phyloP scores from a whole-genome alignment of 2,113 vertebrate species.

The Rhea pennata region DNA sequence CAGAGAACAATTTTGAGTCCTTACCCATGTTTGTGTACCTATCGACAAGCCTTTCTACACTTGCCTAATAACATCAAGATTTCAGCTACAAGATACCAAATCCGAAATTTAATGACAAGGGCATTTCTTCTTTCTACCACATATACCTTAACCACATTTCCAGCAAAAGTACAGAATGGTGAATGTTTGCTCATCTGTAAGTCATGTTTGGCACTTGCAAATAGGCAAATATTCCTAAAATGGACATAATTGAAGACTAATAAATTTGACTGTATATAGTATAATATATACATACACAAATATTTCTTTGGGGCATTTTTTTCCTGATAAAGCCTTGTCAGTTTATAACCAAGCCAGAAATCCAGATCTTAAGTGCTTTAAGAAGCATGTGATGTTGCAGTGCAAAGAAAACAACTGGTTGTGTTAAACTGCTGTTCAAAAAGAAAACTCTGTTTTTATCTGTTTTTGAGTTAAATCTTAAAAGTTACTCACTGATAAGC shows the following conservation, averaged over 20 bases:
- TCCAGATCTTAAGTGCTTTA: neutral
- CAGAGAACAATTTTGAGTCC: neutral
- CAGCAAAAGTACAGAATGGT: neutral
- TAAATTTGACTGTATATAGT: neutral
- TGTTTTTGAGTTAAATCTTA: neutral
- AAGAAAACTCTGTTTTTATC: neutral
- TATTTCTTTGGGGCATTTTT: neutral
- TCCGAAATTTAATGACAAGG: neutral
- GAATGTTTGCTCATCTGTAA: neutral
- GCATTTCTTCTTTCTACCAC: neutral
- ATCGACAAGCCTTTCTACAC: neutral
- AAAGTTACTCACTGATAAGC: neutral
- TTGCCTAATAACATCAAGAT: neutral
- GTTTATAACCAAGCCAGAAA: neutral
- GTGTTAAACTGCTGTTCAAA: neutral
- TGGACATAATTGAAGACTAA: neutral
- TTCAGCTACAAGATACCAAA: neutral
- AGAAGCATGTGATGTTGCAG: neutral
- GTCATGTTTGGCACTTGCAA: neutral
- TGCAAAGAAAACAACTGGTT: neutral
- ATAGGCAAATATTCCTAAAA: fast-evolving
- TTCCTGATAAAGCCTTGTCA: neutral
- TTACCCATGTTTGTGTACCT: neutral
- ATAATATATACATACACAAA: neutral
- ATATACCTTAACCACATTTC: neutral